These are phyloP conservation scores for Cheiracanthium punctorium DNA, from an alignment of 2,888 invertebrate species.

Conservation along the genomic window DNA sequence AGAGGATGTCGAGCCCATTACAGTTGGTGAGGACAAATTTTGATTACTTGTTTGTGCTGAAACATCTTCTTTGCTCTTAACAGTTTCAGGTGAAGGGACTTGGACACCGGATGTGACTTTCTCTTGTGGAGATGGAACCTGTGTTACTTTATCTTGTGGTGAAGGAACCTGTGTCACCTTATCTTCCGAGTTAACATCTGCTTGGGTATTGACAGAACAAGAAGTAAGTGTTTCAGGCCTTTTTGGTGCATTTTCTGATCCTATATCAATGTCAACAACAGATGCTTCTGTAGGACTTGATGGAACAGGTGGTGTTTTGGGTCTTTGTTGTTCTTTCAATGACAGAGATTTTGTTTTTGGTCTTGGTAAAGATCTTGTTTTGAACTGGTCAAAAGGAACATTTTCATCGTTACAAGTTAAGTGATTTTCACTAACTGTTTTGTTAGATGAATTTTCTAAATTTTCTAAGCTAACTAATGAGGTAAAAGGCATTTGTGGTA, in stretches of 20 bases:
- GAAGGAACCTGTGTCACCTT: slow-evolving; percentile 44
- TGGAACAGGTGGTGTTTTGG: slow-evolving; percentile 33
- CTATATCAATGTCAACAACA: slow-evolving; percentile 59
- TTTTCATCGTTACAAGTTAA: slow-evolving; percentile 19
- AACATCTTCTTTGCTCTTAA: slow-evolving; percentile 43
- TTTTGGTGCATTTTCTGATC: slow-evolving; percentile 24
- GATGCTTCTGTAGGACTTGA: slow-evolving; percentile 37
- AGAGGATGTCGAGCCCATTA: slow-evolving; percentile 21
- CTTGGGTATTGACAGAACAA: slow-evolving; percentile 44
- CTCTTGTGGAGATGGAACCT: slow-evolving; percentile 61
- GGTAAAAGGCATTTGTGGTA: slow-evolving; percentile 67
- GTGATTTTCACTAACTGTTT: slow-evolving; percentile 22
- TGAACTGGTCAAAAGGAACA: slow-evolving; percentile 33
- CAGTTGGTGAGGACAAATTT: slow-evolving; percentile 34
- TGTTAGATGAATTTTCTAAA: slow-evolving; percentile 33
- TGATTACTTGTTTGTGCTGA: slow-evolving; percentile 56
- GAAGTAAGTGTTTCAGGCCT: slow-evolving; percentile 43
- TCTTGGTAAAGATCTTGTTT: slow-evolving; percentile 63
- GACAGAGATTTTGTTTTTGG: slow-evolving; percentile 56
- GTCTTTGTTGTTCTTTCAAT: slow-evolving; percentile 38
- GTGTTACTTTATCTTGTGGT: slow-evolving; percentile 52
- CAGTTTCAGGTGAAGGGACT: slow-evolving; percentile 57
- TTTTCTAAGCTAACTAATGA: slow-evolving; percentile 42
- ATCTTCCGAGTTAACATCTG: slow-evolving; percentile 38
- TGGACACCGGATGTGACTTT: slow-evolving; percentile 58